Percentiles rank a stretch among this genome's conserved stretches.
Evolutionary conservation across 1,140 invertebrate genomes (phyloP).

Genomic region (Nasonia longicornis): DNA sequence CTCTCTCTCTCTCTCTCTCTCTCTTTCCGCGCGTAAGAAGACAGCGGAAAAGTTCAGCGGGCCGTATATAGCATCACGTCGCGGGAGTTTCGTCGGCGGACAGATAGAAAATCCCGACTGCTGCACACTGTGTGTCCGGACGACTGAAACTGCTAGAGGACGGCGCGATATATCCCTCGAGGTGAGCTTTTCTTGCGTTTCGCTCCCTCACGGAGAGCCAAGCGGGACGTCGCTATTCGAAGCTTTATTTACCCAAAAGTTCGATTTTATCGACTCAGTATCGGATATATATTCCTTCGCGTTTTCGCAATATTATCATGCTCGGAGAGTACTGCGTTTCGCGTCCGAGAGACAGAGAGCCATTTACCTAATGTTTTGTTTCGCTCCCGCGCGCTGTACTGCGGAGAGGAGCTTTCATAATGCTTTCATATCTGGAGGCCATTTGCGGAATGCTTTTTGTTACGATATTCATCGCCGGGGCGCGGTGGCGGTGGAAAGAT

Average conservation of each 20-base stretch:
- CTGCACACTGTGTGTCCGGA: neutral
- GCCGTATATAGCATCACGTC: neutral
- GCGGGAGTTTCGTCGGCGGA: neutral
- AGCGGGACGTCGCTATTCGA: too few species aligned
- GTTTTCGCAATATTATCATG: too few species aligned
- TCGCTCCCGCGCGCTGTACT: neutral
- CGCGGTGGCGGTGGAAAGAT: neutral
- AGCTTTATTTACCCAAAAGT: neutral
- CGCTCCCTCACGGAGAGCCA: too few species aligned
- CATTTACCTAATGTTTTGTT: neutral
- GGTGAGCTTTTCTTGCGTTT: neutral
- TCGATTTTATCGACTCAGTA: neutral
- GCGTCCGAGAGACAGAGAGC: neutral
- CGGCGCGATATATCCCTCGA: too few species aligned
- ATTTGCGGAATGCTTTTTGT: neutral
- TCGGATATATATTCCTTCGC: neutral
- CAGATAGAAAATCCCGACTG: constrained; percentile 17
- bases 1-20: too few species aligned
- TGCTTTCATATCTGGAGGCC: neutral
- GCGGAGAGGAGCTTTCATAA: neutral
- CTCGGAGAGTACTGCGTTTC: neutral
- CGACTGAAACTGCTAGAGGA: neutral
- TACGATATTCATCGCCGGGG: neutral
- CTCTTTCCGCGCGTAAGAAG: neutral
- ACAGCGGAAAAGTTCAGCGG: neutral